These are phyloP conservation scores for Rhizoglyphus robini DNA, from an alignment of 1,140 invertebrate genomes.

Conservation along the genomic window DNA sequence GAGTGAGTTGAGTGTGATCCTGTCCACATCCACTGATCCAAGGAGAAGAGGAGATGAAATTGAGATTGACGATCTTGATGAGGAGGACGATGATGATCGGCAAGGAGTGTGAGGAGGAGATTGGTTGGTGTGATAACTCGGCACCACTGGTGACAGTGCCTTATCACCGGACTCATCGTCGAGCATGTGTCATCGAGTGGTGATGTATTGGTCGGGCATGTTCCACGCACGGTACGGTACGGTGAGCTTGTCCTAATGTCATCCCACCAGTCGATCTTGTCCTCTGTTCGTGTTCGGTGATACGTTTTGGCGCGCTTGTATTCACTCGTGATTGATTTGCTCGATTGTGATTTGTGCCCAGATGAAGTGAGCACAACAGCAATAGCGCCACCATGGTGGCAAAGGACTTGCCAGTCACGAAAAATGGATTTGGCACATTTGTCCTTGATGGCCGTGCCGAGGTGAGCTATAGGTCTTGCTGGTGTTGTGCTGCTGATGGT, in stretches of 20 bases:
- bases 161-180: neutral
- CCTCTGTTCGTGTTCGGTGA: neutral
- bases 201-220: neutral
- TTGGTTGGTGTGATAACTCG: neutral
- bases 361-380: no score
- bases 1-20: no score
- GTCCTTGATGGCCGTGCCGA: no score
- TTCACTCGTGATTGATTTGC: conserved; percentile 12
- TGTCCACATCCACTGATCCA: no score
- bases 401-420: no score
- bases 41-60: no score
- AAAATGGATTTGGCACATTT: no score
- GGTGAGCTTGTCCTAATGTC: neutral
- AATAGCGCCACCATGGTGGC: no score
- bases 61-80: conserved; percentile 2
- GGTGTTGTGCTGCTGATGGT: no score
- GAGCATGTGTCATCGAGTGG: neutral
- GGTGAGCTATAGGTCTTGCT: no score
- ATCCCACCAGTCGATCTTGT: neutral
- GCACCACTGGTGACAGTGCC: neutral
- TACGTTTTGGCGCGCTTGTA: neutral
- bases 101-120: neutral
- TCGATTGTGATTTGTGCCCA: neutral
- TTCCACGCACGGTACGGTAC: neutral
- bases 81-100: neutral